Evolutionary conservation across 2,113 vertebrate species (phyloP).

Genomic region (Mobula birostris): DNA sequence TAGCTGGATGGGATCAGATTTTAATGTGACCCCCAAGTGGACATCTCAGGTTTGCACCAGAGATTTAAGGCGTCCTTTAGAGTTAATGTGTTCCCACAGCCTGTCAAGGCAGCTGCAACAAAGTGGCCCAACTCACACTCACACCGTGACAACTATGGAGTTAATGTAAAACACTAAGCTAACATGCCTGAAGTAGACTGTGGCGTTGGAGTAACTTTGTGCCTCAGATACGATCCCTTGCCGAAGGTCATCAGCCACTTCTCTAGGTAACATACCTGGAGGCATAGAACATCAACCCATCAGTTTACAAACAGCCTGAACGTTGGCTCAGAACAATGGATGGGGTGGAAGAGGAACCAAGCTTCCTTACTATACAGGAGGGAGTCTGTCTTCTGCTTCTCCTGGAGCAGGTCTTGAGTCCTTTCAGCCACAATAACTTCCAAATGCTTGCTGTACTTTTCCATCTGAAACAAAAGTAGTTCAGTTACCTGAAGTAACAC

Average conservation of each 20-base stretch:
- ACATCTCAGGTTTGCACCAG: no score
- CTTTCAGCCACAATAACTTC: slow-evolving; percentile 62
- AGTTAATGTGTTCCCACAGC: not conserved
- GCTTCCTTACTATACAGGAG: slow-evolving; percentile 58
- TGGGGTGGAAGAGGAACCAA: not conserved
- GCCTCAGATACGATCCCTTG: slow-evolving; percentile 56
- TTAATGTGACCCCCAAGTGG: no score
- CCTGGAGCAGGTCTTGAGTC: slow-evolving; percentile 62
- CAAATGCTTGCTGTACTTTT: slow-evolving; percentile 69
- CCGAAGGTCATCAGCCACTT: slow-evolving; percentile 60
- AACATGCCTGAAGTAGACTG: slow-evolving; percentile 59
- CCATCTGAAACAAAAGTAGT: slow-evolving; percentile 52
- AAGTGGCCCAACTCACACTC: not conserved
- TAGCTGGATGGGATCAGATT: no score
- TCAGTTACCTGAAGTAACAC: no score
- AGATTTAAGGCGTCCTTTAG: no score
- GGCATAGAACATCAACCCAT: not conserved
- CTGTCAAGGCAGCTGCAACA: not conserved
- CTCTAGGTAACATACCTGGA: slow-evolving; percentile 62
- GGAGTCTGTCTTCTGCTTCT: slow-evolving; percentile 65
- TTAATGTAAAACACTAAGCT: not conserved
- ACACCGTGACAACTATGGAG: not conserved
- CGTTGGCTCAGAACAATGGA: no score
- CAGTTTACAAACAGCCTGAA: not conserved
- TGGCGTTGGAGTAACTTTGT: slow-evolving; percentile 59